Conservation (phyloP, 1,140 invertebrate genomes). For the Ceratina australensis region DNA sequence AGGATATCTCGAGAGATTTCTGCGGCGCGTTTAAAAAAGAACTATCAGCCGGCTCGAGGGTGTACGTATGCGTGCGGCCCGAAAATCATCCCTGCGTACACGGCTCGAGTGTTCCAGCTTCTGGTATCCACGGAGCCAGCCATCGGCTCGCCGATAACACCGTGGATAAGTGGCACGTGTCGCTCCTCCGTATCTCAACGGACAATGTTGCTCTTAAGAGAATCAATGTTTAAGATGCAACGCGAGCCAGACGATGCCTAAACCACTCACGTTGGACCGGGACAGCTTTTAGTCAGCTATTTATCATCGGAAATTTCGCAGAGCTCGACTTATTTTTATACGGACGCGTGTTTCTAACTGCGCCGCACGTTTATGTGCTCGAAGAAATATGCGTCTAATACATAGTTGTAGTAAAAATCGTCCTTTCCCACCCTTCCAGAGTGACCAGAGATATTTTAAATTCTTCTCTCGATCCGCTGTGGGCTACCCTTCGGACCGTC, state of each 20-base stretch:
- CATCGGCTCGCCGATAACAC: conserved; percentile 46
- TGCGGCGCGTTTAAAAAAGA: neutral
- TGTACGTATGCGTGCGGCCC: neutral
- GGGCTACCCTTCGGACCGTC: conserved; percentile 9
- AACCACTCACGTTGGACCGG: conserved; percentile 13
- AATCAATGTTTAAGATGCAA: conserved; percentile 19
- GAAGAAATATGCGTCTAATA: no score
- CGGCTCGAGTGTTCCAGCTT: conserved; percentile 32
- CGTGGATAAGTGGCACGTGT: conserved; percentile 64
- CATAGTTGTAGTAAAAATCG: neutral
- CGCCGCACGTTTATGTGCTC: no score
- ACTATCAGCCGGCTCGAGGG: neutral
- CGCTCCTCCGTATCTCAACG: conserved; percentile 37
- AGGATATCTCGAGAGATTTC: neutral
- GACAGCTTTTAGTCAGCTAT: conserved; percentile 12
- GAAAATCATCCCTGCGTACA: conserved; percentile 42
- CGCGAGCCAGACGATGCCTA: conserved; percentile 36
- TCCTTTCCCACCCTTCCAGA: conserved; percentile 33
- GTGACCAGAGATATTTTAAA: conserved; percentile 38
- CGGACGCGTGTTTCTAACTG: neutral
- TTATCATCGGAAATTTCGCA: conserved; percentile 23
- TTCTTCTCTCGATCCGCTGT: conserved; percentile 15
- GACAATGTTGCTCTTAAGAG: conserved; percentile 40
- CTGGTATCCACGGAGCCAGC: conserved; percentile 36
- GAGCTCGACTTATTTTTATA: conserved; percentile 39